Conservation (phyloP, 1,140 invertebrate species). For the Halictus rubicundus region DNA sequence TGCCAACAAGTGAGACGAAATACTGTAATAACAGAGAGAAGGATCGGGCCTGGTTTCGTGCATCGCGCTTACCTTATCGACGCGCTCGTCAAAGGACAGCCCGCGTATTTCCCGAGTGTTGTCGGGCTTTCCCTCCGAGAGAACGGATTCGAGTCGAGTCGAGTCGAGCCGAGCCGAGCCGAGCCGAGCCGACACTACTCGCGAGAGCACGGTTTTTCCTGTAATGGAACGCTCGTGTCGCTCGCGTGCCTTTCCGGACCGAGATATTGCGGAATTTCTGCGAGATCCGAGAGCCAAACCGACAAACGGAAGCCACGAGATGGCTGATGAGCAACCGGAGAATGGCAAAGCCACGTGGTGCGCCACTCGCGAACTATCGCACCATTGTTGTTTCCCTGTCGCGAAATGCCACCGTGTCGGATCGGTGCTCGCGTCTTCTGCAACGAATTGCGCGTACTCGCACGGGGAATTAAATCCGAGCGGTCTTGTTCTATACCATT, state of each 20-base stretch:
- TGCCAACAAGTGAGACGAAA: neutral
- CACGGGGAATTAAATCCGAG: too few species aligned
- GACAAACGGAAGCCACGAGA: neutral
- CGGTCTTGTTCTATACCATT: too few species aligned
- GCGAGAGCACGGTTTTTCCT: conserved; percentile 37
- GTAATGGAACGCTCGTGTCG: neutral
- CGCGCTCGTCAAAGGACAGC: conserved; percentile 36
- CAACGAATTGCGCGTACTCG: neutral
- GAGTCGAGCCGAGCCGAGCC: neutral
- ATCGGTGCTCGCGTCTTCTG: too few species aligned
- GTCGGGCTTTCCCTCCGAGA: neutral
- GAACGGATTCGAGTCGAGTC: neutral
- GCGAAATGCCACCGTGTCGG: too few species aligned
- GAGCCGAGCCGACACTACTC: neutral
- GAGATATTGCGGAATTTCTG: too few species aligned
- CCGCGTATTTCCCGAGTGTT: conserved; percentile 37
- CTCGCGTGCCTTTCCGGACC: too few species aligned
- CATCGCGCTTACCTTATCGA: conserved; percentile 44
- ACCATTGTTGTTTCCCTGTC: conserved; percentile 12
- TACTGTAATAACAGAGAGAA: conserved; percentile 23
- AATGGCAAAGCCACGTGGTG: neutral
- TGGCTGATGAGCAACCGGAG: conserved; percentile 5
- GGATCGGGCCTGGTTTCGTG: neutral
- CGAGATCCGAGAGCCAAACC: neutral
- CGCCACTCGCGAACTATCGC: too few species aligned